Evolutionary conservation across 2,888 invertebrate species (phyloP), one percentile per base, ranked within the genome.

Genomic region (Habroteleia sp.): DNA sequence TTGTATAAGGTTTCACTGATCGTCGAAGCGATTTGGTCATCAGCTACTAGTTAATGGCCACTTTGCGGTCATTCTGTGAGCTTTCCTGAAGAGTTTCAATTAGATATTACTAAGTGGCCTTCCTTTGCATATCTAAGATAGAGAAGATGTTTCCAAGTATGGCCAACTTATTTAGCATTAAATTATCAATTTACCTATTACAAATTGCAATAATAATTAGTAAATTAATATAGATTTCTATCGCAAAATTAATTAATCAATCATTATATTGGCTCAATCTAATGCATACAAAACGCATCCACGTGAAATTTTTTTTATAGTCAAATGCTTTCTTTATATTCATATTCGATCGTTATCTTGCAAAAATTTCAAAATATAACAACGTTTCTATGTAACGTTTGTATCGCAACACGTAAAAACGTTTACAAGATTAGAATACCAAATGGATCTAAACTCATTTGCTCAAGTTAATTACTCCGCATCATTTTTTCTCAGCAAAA

Each of bases 371-470:
- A 27, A 14, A 41, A 33, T 11, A 11, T 58, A 68, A 68, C 20
- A 23, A 17, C 7, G 25, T 68, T 68, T 42, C 25, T 35, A 29
- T 52, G 25, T 54, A 44, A 62, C 44, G 20, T 10, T 69, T 14
- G 35, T 25, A 52, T 16, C 17, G 31, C 10, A 14, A 23, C 10
- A 29, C 39, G 25, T 13, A 39, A 63, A 54, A 65, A 42, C 42
- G 73, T 66, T 73, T 73, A 65, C 73, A 44, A 73, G 73, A 73
- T 73, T 73, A 58, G 65, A 44, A 73, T 65, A 20, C 44, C 8
- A 73, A 65, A 60, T 73, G 58, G 73, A 58, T 65, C 42, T 73
- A 63, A 72, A 65, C 58, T 73, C 65, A 65, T 73, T 73, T 65
- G 65, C n/a, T 29, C 14, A 42, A 65, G 72, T 65, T 35, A 65